Evolutionary conservation across 2,113 vertebrate species (phyloP).

Genomic region (Callocephalon fimbriatum): DNA sequence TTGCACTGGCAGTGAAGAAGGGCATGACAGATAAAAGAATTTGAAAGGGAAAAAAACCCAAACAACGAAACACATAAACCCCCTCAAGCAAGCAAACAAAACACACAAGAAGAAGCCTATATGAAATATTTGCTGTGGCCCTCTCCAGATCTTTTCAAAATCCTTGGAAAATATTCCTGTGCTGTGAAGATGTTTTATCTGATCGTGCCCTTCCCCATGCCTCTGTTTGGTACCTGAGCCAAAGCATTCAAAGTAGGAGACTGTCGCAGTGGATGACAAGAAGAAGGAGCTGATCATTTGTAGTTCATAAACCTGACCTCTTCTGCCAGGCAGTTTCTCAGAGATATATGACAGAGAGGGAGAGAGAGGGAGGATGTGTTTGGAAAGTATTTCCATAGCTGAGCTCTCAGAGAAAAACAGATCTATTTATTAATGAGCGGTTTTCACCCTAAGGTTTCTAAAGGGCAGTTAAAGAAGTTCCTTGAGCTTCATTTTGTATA

Average conservation of each 20-base stretch:
- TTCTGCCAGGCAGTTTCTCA: slow-evolving; percentile 1
- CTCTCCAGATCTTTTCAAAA: background rate
- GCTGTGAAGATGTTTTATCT: background rate
- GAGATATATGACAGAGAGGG: background rate
- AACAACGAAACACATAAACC: background rate
- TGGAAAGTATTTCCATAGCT: slow-evolving; percentile 26
- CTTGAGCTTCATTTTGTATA: background rate
- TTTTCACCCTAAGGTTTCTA: background rate
- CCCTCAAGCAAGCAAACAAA: background rate
- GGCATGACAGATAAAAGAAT: background rate
- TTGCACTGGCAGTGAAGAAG: background rate
- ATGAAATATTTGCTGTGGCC: background rate
- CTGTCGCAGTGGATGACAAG: background rate
- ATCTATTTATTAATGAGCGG: background rate
- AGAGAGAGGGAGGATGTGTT: background rate
- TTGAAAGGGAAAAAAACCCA: background rate
- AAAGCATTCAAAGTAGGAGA: background rate
- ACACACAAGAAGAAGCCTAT: background rate
- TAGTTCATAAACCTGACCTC: slow-evolving; percentile 43
- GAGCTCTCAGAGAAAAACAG: background rate
- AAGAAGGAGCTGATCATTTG: background rate
- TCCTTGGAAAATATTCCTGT: background rate
- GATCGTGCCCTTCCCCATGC: background rate
- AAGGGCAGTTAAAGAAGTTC: background rate
- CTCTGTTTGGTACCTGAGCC: slow-evolving; percentile 20